A percentile compares a stretch with the other conserved stretches of the same genome.
Conservation (phyloP, 2,113 vertebrate genomes). For the Crypturellus undulatus region DNA sequence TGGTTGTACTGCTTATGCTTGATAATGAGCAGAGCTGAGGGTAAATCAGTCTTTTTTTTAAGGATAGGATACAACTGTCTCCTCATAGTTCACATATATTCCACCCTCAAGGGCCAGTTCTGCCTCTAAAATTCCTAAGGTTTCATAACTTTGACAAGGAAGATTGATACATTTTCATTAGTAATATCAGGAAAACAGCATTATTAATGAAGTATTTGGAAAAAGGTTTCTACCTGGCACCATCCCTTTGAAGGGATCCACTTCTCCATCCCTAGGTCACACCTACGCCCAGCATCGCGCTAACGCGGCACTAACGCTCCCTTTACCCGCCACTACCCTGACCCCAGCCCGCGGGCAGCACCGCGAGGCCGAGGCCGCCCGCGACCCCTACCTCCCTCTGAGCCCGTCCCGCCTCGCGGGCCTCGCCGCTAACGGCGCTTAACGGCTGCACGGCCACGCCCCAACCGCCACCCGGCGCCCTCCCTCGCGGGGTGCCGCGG, state of each 20-base stretch:
- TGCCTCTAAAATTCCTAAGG: not conserved
- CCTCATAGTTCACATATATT: not conserved
- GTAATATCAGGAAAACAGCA: not conserved
- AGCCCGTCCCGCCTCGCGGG: too few species aligned
- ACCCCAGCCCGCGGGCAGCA: fast-evolving
- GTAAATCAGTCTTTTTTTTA: not conserved
- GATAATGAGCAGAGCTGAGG: fast-evolving
- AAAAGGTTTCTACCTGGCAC: not conserved
- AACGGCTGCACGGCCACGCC: not conserved
- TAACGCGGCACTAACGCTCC: fast-evolving
- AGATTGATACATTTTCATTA: not conserved
- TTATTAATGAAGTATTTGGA: not conserved
- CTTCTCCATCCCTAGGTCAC: not conserved
- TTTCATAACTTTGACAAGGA: not conserved
- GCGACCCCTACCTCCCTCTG: too few species aligned
- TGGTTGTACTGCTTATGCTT: fast-evolving
- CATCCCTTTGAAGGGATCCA: not conserved
- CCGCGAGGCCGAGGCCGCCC: fast-evolving
- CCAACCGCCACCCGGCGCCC: too few species aligned
- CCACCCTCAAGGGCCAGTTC: not conserved
- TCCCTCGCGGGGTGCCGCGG: not conserved
- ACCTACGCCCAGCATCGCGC: fast-evolving
- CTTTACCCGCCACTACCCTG: fast-evolving
- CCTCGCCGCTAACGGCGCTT: fast-evolving
- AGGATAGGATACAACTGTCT: too few species aligned